Percentiles rank a stretch among this genome's conserved stretches.
These are phyloP conservation scores for Melanerpes formicivorus DNA, from an alignment of 2,113 vertebrate species.

Conservation along the genomic window DNA sequence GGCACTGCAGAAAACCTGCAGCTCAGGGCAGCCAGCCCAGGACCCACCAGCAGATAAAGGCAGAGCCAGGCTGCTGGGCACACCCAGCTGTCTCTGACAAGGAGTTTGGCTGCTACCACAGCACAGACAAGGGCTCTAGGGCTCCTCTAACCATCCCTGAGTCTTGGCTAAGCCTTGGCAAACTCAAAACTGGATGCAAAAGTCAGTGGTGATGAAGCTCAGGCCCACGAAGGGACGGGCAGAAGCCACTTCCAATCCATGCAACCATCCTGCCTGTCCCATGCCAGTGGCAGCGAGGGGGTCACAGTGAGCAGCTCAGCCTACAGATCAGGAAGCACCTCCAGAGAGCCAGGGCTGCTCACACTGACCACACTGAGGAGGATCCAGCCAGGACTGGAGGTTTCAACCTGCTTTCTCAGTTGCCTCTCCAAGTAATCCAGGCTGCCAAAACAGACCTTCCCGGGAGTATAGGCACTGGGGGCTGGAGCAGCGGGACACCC, in stretches of 20 bases:
- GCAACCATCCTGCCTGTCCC: neutral
- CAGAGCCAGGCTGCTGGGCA: neutral
- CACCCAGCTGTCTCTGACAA: rapidly evolving
- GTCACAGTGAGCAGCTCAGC: neutral
- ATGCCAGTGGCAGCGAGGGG: neutral
- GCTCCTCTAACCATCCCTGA: neutral
- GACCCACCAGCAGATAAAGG: neutral
- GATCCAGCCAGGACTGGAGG: neutral
- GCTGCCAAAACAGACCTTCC: neutral
- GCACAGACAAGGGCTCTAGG: neutral
- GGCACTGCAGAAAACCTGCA: neutral
- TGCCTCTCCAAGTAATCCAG: neutral
- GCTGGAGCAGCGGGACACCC: neutral
- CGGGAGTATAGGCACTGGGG: no score
- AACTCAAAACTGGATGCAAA: neutral
- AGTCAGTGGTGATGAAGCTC: neutral
- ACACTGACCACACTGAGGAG: neutral
- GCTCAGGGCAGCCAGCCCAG: no score
- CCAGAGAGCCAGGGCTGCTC: neutral
- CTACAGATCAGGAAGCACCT: neutral
- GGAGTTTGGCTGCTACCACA: neutral
- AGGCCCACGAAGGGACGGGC: rapidly evolving
- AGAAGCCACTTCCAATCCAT: neutral
- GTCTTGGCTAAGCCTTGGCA: neutral
- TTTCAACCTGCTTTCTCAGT: neutral